Evolutionary conservation across 2,888 invertebrate species (phyloP).

Genomic region (Ophonus ardosiacus): DNA sequence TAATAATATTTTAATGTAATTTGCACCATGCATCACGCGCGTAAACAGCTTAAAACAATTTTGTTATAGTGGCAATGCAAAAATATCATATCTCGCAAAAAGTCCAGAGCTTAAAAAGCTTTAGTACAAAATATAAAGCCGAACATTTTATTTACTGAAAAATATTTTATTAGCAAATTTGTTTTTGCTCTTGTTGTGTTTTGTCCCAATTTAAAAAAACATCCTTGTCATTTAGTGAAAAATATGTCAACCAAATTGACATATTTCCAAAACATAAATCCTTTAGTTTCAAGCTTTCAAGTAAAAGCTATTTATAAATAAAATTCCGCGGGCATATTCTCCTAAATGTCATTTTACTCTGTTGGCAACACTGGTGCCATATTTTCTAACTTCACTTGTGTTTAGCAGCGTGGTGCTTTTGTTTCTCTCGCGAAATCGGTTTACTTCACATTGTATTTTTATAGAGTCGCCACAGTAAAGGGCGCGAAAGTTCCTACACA

Average conservation of each 20-base stretch:
- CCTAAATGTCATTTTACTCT: background rate
- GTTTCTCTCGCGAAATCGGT: slow-evolving; percentile 38
- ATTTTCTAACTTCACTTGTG: slow-evolving; percentile 1
- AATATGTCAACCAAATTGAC: slow-evolving; percentile 5
- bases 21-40: too few relatives aligned
- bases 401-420: background rate
- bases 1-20: too few relatives aligned
- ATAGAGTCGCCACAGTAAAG: background rate
- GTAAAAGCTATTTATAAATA: slow-evolving; percentile 34
- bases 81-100: background rate
- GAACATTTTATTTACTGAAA: background rate
- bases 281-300: background rate
- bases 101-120: background rate
- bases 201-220: background rate
- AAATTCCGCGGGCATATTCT: slow-evolving; percentile 5
- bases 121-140: background rate
- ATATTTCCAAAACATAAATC: slow-evolving; percentile 33
- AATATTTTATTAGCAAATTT: too few relatives aligned
- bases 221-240: slow-evolving; percentile 1
- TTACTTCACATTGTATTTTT: slow-evolving; percentile 44
- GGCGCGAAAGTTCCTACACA: slow-evolving; percentile 17
- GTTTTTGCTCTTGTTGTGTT: background rate
- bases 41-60: background rate
- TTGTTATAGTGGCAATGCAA: background rate
- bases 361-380: background rate